Percentiles rank a stretch among this genome's conserved stretches.
These are phyloP conservation scores for Battus philenor DNA, from an alignment of 1,140 invertebrate genomes.

Conservation along the genomic window DNA sequence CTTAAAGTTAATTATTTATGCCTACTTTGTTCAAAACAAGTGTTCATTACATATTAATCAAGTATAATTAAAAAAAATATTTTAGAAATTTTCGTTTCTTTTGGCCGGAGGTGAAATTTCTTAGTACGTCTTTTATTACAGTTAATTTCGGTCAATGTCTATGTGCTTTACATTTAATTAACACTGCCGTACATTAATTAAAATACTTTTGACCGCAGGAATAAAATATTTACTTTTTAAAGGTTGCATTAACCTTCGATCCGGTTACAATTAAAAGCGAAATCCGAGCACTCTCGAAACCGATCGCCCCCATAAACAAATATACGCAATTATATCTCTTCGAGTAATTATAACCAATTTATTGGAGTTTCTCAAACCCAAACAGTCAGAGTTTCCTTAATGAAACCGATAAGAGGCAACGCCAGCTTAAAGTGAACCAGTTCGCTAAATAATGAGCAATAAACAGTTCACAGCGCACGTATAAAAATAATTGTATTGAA, in stretches of 20 bases:
- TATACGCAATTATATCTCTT: background rate
- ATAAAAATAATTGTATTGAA: slow-evolving; percentile 11
- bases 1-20: too few relatives aligned
- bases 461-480: background rate
- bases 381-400: slow-evolving; percentile 4
- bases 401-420: slow-evolving; percentile 4
- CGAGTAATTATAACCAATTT: slow-evolving; percentile 7
- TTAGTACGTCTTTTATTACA: too few relatives aligned
- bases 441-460: slow-evolving; percentile 1
- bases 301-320: slow-evolving; percentile 2
- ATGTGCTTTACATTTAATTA: too few relatives aligned
- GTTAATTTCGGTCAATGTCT: too few relatives aligned
- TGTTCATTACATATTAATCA: too few relatives aligned
- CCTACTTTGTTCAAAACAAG: too few relatives aligned
- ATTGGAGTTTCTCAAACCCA: slow-evolving; percentile 1
- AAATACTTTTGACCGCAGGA: too few relatives aligned
- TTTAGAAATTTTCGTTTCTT: too few relatives aligned
- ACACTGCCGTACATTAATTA: too few relatives aligned
- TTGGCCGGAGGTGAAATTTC: too few relatives aligned
- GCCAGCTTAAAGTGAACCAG: slow-evolving; percentile 1
- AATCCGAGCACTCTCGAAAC: background rate
- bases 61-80: too few relatives aligned
- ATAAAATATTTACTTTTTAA: too few relatives aligned
- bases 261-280: background rate
- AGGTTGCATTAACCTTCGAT: background rate